Evolutionary conservation across 2,113 vertebrate species (phyloP).

Genomic region (Varanus komodoensis): DNA sequence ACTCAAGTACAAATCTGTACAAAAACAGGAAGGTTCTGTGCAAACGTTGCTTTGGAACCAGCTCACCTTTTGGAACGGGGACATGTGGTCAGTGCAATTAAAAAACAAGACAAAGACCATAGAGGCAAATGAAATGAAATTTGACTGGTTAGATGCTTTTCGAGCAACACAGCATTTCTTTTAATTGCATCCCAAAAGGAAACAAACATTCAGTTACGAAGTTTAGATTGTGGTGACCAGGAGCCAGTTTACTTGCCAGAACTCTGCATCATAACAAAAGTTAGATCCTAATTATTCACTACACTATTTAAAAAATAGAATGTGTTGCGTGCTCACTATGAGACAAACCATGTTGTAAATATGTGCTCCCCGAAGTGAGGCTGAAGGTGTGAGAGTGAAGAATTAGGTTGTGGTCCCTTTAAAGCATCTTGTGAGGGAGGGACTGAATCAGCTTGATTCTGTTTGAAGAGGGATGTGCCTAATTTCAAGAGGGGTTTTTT

Average conservation of each 20-base stretch:
- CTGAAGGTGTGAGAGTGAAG: neutral
- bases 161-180: neutral
- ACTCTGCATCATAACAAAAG: constrained; percentile 43
- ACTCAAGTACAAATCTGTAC: constrained; percentile 27
- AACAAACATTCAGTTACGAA: neutral
- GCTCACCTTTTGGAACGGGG: neutral
- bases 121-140: neutral
- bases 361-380: neutral
- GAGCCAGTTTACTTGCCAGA: constrained; percentile 31
- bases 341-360: neutral
- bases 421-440: too few relatives aligned
- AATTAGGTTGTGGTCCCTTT: too few relatives aligned
- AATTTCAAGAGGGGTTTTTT: too few relatives aligned
- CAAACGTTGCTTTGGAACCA: neutral
- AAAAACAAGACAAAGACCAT: neutral
- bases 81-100: neutral
- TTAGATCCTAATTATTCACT: neutral
- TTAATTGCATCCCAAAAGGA: neutral
- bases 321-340: neutral
- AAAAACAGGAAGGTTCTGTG: neutral
- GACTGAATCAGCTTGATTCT: too few relatives aligned
- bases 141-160: constrained; percentile 20
- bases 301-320: neutral
- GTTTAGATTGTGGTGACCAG: constrained; percentile 37
- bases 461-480: too few relatives aligned